Evolutionary conservation across 1,140 invertebrate species (phyloP).

Genomic region (Panagrolaimus sp.): DNA sequence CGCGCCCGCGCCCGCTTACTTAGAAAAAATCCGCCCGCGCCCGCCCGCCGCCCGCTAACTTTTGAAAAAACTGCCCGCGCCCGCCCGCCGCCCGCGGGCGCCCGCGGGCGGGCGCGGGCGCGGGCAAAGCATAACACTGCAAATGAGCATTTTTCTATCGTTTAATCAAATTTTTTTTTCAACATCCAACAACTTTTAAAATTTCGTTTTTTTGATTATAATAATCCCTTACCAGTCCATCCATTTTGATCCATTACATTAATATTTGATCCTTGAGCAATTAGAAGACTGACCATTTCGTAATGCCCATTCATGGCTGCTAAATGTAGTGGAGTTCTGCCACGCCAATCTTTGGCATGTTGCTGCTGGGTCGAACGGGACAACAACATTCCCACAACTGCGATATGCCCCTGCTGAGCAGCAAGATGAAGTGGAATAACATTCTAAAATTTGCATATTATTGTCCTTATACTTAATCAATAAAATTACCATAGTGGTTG

Average conservation of each 20-base stretch:
- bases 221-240: conserved; percentile 70
- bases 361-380: conserved; percentile 92
- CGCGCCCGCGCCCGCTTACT: too few species aligned
- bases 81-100: too few species aligned
- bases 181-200: too few species aligned
- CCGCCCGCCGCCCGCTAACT: too few species aligned
- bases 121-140: too few species aligned
- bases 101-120: too few species aligned
- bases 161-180: too few species aligned
- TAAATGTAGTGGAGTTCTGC: conserved; percentile 91
- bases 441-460: conserved; percentile 39
- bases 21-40: too few species aligned
- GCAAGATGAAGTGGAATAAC: conserved; percentile 80
- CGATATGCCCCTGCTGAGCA: conserved; percentile 93
- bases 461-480: background rate
- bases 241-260: conserved; percentile 94
- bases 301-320: conserved; percentile 90
- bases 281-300: conserved; percentile 91
- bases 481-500: conserved; percentile 55
- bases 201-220: too few species aligned
- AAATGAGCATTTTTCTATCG: too few species aligned
- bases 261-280: conserved; percentile 91
- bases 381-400: conserved; percentile 84
- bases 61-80: too few species aligned
- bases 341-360: conserved; percentile 83